These are phyloP conservation scores for Lytechinus variegatus DNA, from an alignment of 35 echinoderm and acorn worm species.

Conservation along the genomic window DNA sequence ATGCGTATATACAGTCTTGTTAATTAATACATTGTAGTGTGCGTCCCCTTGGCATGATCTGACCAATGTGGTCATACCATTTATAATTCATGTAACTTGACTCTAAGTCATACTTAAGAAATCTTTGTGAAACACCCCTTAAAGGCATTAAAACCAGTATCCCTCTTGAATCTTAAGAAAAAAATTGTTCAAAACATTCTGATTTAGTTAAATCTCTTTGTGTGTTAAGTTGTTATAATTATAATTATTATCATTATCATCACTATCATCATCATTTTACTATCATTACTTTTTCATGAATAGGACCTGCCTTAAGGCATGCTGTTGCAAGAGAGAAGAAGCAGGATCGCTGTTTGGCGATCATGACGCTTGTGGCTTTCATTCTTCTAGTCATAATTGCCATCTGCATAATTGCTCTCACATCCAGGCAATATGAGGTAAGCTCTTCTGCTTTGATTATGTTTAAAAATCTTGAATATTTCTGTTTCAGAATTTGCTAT, in stretches of 20 bases:
- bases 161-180: background rate
- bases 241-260: too few species aligned
- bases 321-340: background rate
- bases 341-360: background rate
- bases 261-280: background rate
- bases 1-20: too few species aligned
- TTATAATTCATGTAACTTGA: too few species aligned
- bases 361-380: slow-evolving; percentile 36
- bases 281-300: background rate
- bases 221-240: too few species aligned
- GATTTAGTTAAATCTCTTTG: background rate
- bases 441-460: background rate
- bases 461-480: background rate
- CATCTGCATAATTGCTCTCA: background rate
- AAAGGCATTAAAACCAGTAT: background rate
- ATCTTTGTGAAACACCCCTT: background rate
- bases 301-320: background rate
- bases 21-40: too few species aligned
- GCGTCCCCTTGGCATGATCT: too few species aligned
- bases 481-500: background rate
- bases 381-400: background rate
- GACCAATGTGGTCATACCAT: too few species aligned
- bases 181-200: background rate
- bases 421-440: slow-evolving; percentile 33
- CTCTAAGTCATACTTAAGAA: too few species aligned